Evolutionary conservation across 64 coral and sea anemone genomes (phyloP), one percentile per base, ranked within the genome.

Genomic region (Montipora capricornis): DNA sequence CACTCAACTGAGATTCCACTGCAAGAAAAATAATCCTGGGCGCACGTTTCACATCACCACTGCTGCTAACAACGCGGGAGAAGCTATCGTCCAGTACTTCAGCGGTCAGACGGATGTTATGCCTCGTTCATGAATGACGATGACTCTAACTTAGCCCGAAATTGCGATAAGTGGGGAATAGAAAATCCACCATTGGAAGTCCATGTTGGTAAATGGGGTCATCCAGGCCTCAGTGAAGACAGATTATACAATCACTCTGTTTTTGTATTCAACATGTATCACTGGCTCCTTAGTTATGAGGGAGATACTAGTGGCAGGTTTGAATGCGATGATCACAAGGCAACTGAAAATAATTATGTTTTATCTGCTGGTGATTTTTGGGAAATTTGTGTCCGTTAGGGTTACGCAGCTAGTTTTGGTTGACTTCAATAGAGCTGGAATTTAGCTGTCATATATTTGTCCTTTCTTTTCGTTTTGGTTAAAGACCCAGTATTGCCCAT

Each of bases 31-130:
- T 10, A 8, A 13, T 2, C 9, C 52, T 55, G 64, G 82, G 17
- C 50, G 88, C 20, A 79, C 75, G 0, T 78, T 90, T 20, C 74
- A 90, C 75, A 24, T 90, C 10, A 69, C 47, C 52, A 90, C 88
- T 0, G 11, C 88, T 44, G 46, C 59, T n/a, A 90, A 61, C 46
- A 64, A 19, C 44, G 8, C 75, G 64, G 88, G 88, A 44, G 37
- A 61, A 47, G 88, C 74, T 79, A 59, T 67, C 4, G 75, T 90
- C 22, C 24, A 68, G 58, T 85, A 68, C 53, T 85, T 85, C 66
- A 85, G 66, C 5, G 24, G 37, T 15, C 59, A 64, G 15, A 85
- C 37, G 0, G 16, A 64, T 70, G 4, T 10, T 11, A 67, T 44
- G 60, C 82, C 82, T 5, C 7, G 16, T 17, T 47, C 66, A 22